Base-by-base conservation (phyloP, 2,797 vertebrate genomes). In the Petrocephalus schoutedeni region DNA sequence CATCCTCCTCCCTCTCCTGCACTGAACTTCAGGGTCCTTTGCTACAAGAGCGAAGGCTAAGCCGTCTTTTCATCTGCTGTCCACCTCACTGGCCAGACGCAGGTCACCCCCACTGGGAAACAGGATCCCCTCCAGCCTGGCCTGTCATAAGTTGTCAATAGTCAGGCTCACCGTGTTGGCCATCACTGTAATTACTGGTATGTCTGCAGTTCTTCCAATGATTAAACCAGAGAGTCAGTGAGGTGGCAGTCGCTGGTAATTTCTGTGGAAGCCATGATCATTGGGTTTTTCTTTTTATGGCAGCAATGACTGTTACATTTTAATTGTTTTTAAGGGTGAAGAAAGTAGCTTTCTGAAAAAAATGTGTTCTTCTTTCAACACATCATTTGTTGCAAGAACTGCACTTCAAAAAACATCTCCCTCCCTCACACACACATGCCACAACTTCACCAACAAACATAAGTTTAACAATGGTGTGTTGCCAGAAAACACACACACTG, bases 1-100 rank as follows among this genome's bases (percentile, higher is more conserved):
- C 87, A 86, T 87, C 91, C 90, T 89, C 45, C 23, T 51, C 64
- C 67, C 85, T 88, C 89, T 90, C 88, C 14, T 89, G 85, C 90
- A 58, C 56, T 93, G 92, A 93, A 94, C 93, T 93, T 94, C 92
- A 93, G 86, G 90, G 89, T 91, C 88, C 90, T 87, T 89, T 64
- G 89, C 87, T 32, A 41, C 45, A 57, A 53, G 59, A 51, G 58
- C 41, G 59, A 32, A 82, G 23, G 41, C 88, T 90, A 89, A 92
- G 90, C 88, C 87, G 51, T 57, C 87, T 83, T 89, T 90, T 67
- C 59, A 49, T 87, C 82, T 57, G 51, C 88, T 74, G 87, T 87
- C 71, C 61, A 82, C 28, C 51, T 71, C 80, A 87, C 85, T 87
- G 88, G 86, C 87, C 86, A 86, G 88, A 89, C 89, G 85, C 28